These are phyloP conservation scores for Mya arenaria DNA, from an alignment of 1,140 invertebrate species.

Conservation along the genomic window DNA sequence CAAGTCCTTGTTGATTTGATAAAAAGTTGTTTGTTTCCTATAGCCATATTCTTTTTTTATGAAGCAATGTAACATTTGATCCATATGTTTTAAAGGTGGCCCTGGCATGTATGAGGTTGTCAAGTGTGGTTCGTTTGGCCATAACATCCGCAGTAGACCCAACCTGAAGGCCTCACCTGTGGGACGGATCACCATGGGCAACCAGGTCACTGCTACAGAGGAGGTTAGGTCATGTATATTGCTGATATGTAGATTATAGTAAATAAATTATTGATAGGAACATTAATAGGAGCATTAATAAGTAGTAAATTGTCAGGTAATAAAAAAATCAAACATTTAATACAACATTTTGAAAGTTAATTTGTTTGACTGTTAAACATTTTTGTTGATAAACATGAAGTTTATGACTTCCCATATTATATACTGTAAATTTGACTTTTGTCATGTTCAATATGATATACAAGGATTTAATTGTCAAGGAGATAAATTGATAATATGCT, in stretches of 20 bases:
- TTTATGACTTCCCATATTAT: too few species aligned
- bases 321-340: too few species aligned
- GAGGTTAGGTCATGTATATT: constrained; percentile 84
- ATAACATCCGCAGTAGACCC: constrained; percentile 89
- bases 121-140: constrained; percentile 91
- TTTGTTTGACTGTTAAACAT: too few species aligned
- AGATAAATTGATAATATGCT: too few species aligned
- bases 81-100: constrained; percentile 64
- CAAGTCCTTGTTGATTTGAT: too few species aligned
- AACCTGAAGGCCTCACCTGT: constrained; percentile 89
- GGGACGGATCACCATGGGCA: constrained; percentile 89
- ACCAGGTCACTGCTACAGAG: constrained; percentile 86
- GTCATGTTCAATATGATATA: too few species aligned
- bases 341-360: too few species aligned
- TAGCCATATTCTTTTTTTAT: too few species aligned
- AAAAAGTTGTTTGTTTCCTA: too few species aligned
- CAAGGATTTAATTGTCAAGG: too few species aligned
- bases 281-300: background rate
- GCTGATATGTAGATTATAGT: background rate
- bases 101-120: constrained; percentile 86
- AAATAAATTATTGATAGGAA: background rate
- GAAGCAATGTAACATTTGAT: constrained; percentile 12
- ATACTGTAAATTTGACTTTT: too few species aligned
- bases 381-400: too few species aligned
- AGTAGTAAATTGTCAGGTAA: background rate